Conservation (phyloP, 2,888 invertebrate genomes). For the Macrosoma leucophasiata region DNA sequence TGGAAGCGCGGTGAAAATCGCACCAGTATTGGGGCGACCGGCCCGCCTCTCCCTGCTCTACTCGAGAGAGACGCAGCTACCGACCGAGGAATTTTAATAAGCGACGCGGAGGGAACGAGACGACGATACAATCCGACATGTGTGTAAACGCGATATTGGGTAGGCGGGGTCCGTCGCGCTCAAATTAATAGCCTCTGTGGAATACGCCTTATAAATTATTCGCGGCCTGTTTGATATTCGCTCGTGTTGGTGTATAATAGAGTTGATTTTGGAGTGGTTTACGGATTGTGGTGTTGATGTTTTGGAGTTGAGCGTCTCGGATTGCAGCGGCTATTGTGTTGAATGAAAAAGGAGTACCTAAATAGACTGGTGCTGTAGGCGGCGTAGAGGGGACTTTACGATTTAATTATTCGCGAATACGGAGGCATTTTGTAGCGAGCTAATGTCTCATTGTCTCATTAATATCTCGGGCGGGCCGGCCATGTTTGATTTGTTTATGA, state of each 20-base stretch:
- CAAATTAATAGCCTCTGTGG: conserved; percentile 68
- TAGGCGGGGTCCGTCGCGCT: conserved; percentile 73
- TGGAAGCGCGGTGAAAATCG: conserved; percentile 70
- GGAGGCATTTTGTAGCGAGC: conserved; percentile 75
- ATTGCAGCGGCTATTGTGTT: conserved; percentile 74
- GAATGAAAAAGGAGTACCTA: conserved; percentile 76
- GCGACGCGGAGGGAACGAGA: conserved; percentile 69
- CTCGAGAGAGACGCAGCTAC: conserved; percentile 67
- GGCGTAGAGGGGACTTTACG: conserved; percentile 74
- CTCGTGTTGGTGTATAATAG: conserved; percentile 26
- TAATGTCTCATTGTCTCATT: conserved; percentile 76
- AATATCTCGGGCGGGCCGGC: conserved; percentile 71
- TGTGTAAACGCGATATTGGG: conserved; percentile 70
- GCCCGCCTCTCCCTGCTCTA: conserved; percentile 48
- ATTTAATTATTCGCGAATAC: conserved; percentile 76
- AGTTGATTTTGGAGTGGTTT: conserved; percentile 29
- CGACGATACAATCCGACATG: conserved; percentile 62
- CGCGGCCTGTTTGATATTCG: conserved; percentile 24
- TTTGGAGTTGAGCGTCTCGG: conserved; percentile 46
- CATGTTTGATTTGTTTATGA: conserved; percentile 76
- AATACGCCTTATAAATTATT: conserved; percentile 62
- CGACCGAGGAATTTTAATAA: conserved; percentile 73
- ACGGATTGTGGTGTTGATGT: conserved; percentile 36
- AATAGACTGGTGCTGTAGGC: conserved; percentile 70
- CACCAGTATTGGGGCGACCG: conserved; percentile 67